phyloP scores from a whole-genome alignment of 2,113 vertebrate genomes.

The Ranitomeya variabilis region DNA sequence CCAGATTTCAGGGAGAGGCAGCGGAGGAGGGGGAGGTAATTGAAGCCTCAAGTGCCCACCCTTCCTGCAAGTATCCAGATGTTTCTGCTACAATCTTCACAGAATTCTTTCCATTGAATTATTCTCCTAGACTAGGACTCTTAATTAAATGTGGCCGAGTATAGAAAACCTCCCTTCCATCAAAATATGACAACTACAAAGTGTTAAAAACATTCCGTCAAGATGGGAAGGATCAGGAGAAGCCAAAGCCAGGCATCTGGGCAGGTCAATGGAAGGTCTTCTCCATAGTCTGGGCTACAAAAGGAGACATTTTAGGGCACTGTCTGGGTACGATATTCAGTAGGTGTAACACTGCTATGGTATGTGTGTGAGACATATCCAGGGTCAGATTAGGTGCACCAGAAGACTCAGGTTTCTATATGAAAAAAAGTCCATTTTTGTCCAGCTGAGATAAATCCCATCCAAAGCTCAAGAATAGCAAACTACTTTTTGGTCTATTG shows the following conservation, averaged over 20 bases:
- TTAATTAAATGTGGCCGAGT: conserved; percentile 33
- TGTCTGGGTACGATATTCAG: not conserved
- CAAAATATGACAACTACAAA: conserved; percentile 20
- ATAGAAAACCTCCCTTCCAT: conserved; percentile 14
- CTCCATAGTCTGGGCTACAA: not conserved
- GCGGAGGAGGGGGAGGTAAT: conserved; percentile 9
- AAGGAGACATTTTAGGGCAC: not conserved
- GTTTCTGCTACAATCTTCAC: conserved; percentile 38
- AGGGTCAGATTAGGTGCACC: not conserved
- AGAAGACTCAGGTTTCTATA: too few relatives aligned
- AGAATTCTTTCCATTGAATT: conserved; percentile 44
- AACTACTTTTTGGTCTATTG: too few relatives aligned
- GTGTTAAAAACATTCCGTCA: conserved; percentile 14
- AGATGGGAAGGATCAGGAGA: conserved; percentile 1
- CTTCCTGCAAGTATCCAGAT: conserved; percentile 48
- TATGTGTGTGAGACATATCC: not conserved
- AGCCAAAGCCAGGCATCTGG: conserved; percentile 1
- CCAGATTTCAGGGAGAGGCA: conserved; percentile 28
- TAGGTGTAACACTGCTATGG: not conserved
- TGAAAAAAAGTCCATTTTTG: too few relatives aligned
- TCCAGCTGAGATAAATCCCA: too few relatives aligned
- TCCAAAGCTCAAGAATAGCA: too few relatives aligned
- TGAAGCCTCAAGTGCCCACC: not conserved
- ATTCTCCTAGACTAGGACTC: conserved; percentile 19
- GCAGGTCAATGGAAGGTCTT: conserved; percentile 34